Percentiles rank a stretch among this genome's conserved stretches.
These are phyloP conservation scores for Zaprionus vittiger DNA, from an alignment of 1,140 invertebrate genomes.

Conservation along the genomic window DNA sequence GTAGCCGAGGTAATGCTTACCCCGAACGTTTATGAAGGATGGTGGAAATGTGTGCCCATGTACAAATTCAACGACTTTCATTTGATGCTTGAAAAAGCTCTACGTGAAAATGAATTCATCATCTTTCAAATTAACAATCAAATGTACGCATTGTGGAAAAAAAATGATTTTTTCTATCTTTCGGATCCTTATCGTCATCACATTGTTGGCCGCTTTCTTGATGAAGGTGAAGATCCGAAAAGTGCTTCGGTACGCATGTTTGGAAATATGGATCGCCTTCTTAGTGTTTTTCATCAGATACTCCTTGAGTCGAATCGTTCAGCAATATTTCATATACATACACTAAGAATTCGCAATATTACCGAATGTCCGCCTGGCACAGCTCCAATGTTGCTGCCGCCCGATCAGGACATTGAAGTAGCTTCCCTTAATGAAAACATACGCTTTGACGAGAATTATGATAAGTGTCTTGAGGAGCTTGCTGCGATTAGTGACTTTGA, in stretches of 20 bases:
- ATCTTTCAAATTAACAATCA: conserved; percentile 80
- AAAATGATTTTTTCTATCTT: conserved; percentile 72
- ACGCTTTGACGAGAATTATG: conserved; percentile 74
- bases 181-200: conserved; percentile 81
- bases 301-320: conserved; percentile 75
- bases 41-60: conserved; percentile 78
- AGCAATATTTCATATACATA: conserved; percentile 71
- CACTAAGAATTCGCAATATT: conserved; percentile 60
- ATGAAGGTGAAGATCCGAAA: conserved; percentile 65
- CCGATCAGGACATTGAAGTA: conserved; percentile 65
- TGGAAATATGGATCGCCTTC: conserved; percentile 62
- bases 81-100: conserved; percentile 56
- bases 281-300: conserved; percentile 75
- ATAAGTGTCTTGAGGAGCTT: conserved; percentile 70
- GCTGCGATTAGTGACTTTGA: conserved; percentile 76
- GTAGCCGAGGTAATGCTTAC: conserved; percentile 57
- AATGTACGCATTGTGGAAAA: conserved; percentile 77
- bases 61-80: conserved; percentile 76
- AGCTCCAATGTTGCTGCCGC: conserved; percentile 55
- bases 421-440: conserved; percentile 73
- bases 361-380: conserved; percentile 65
- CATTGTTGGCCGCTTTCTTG: conserved; percentile 63
- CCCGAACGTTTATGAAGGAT: conserved; percentile 65
- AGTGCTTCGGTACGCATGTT: conserved; percentile 75
- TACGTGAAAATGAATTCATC: conserved; percentile 59